phyloP scores from a whole-genome alignment of 2,888 invertebrate genomes.

The Sesamia inferens region DNA sequence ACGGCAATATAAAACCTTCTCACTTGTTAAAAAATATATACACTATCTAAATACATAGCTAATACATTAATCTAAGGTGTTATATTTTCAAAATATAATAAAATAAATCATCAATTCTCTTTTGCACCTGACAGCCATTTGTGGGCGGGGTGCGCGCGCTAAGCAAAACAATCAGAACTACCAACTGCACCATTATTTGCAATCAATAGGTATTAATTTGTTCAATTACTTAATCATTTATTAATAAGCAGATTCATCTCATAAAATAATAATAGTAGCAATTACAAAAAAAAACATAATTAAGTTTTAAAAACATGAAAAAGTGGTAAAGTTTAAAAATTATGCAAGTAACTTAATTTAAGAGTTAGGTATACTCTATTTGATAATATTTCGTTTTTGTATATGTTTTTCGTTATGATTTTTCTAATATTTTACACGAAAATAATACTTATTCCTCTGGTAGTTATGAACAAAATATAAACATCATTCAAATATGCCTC shows the following conservation, averaged over 20 bases:
- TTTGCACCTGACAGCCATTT: slow-evolving; percentile 80
- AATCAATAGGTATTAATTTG: slow-evolving; percentile 55
- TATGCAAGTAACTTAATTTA: no score
- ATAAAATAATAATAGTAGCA: background rate
- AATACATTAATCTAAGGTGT: slow-evolving; percentile 45
- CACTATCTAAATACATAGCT: slow-evolving; percentile 54
- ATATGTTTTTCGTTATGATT: accelerated
- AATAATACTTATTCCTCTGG: background rate
- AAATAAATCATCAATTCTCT: slow-evolving; percentile 66
- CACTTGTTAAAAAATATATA: slow-evolving; percentile 53
- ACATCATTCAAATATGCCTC: slow-evolving; percentile 52
- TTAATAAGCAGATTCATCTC: no score
- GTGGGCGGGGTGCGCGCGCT: slow-evolving; percentile 81
- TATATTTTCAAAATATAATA: slow-evolving; percentile 56
- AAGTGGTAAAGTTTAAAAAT: background rate
- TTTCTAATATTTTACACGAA: background rate
- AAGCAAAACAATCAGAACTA: slow-evolving; percentile 78
- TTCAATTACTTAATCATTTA: slow-evolving; percentile 37
- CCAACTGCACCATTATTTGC: slow-evolving; percentile 69
- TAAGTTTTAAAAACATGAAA: background rate
- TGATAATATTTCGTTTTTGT: background rate
- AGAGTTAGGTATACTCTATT: no score
- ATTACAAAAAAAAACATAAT: background rate
- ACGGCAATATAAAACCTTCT: slow-evolving; percentile 45
- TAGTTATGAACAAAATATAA: background rate